Conservation (phyloP, 2,888 invertebrate species). For the Phragmatobia fuliginosa region DNA sequence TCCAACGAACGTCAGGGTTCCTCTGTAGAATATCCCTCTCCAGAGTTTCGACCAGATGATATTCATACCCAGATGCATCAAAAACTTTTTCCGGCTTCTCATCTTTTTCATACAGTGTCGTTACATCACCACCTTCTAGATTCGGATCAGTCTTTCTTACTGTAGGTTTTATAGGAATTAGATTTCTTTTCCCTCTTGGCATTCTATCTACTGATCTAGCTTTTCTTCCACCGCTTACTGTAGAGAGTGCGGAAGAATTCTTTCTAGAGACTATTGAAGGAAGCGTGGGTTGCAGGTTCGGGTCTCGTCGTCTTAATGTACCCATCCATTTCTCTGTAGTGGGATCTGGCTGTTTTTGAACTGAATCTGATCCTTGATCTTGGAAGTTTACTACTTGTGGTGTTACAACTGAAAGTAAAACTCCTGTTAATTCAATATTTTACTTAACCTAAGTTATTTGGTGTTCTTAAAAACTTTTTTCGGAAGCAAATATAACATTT, state of each 20-base stretch:
- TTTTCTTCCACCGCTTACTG: conserved; percentile 74
- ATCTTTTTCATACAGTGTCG: conserved; percentile 70
- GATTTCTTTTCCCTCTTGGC: conserved; percentile 63
- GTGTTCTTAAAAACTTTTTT: too few species aligned
- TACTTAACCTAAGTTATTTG: background rate
- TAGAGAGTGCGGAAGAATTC: conserved; percentile 77
- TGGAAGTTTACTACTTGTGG: conserved; percentile 69
- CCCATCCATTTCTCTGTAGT: conserved; percentile 90
- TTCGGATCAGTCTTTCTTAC: conserved; percentile 70
- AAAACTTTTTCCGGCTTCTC: conserved; percentile 86
- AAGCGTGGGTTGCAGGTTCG: conserved; percentile 88
- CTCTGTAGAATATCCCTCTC: conserved; percentile 94
- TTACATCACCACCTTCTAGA: conserved; percentile 71
- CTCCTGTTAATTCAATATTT: background rate
- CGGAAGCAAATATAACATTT: too few species aligned
- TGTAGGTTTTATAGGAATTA: conserved; percentile 74
- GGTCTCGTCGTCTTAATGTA: conserved; percentile 88
- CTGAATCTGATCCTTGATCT: conserved; percentile 65
- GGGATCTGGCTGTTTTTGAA: conserved; percentile 72
- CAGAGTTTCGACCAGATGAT: conserved; percentile 92
- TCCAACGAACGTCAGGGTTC: conserved; percentile 94
- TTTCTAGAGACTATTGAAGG: conserved; percentile 87
- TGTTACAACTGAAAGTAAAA: conserved; percentile 72
- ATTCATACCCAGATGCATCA: conserved; percentile 90
- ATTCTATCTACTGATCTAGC: conserved; percentile 80